A percentile compares a stretch with the other conserved stretches of the same genome.
Evolutionary conservation across 2,888 invertebrate species (phyloP).

Genomic region (Chrysotoxum bicinctum): DNA sequence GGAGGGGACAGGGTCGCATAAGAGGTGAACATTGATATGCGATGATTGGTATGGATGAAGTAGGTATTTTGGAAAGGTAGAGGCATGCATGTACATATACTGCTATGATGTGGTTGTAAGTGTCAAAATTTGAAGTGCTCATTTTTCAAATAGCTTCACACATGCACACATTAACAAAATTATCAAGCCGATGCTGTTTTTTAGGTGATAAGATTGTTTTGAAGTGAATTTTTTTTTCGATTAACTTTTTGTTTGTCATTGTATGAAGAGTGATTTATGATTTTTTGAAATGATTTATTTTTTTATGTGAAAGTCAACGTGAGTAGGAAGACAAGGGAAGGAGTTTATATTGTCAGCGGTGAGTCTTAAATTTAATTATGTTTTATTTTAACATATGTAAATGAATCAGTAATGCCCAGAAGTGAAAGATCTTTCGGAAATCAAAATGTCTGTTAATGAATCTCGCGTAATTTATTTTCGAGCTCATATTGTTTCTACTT

Average conservation of each 20-base stretch:
- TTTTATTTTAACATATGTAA: no score
- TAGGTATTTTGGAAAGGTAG: background rate
- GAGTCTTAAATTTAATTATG: no score
- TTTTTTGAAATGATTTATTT: conserved; percentile 2
- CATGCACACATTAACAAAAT: background rate
- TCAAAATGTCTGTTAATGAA: no score
- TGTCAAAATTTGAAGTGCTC: conserved; percentile 32
- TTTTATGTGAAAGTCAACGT: background rate
- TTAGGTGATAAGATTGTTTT: conserved; percentile 23
- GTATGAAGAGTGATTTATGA: conserved; percentile 24
- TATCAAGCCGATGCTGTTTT: conserved; percentile 26
- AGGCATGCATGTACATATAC: background rate
- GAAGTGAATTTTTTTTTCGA: conserved; percentile 31
- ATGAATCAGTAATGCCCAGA: no score
- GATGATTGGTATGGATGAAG: conserved; percentile 19
- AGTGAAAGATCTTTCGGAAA: no score
- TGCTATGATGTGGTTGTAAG: conserved; percentile 21
- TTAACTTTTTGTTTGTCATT: conserved; percentile 40
- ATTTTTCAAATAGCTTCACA: conserved; percentile 20
- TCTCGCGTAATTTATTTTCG: no score
- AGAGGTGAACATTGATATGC: conserved; percentile 12
- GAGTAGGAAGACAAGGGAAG: no score
- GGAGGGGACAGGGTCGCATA: background rate
- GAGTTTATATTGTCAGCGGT: no score
- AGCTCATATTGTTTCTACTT: no score